Evolutionary conservation across 1,140 invertebrate species (phyloP).

Genomic region (Drosophila miranda): DNA sequence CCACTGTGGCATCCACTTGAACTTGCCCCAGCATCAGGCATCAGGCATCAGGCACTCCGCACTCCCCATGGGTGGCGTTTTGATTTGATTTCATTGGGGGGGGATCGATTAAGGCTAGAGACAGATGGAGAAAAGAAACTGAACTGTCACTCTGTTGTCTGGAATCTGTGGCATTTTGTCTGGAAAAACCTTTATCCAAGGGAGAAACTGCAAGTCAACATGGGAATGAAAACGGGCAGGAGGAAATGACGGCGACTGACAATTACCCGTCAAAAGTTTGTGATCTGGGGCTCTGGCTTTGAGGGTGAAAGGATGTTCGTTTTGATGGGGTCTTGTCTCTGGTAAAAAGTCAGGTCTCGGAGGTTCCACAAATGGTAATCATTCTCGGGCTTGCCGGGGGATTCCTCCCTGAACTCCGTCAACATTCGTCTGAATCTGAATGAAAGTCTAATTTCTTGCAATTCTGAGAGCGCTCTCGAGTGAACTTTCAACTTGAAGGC

Average conservation of each 20-base stretch:
- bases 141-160: conserved; percentile 60
- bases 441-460: conserved; percentile 38
- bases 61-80: conserved; percentile 50
- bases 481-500: conserved; percentile 37
- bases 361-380: conserved; percentile 26
- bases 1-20: conserved; percentile 63
- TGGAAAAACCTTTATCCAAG: conserved; percentile 44
- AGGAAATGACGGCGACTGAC: conserved; percentile 64
- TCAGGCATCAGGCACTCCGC: no score
- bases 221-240: conserved; percentile 15
- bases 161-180: conserved; percentile 66
- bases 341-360: neutral
- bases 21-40: conserved; percentile 29
- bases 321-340: conserved; percentile 17
- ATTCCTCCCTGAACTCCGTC: conserved; percentile 7
- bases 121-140: conserved; percentile 24
- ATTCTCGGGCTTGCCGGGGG: conserved; percentile 4
- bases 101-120: neutral
- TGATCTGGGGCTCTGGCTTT: conserved; percentile 54
- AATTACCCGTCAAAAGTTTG: conserved; percentile 70
- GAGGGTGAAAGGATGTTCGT: conserved; percentile 1
- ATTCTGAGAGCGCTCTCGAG: conserved; percentile 53
- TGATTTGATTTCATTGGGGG: conserved; percentile 52
- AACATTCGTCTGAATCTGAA: neutral
- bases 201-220: conserved; percentile 73